Percentiles rank a stretch among this genome's conserved stretches.
phyloP scores from a whole-genome alignment of 2,888 invertebrate species.

The Amorpha juglandis region DNA sequence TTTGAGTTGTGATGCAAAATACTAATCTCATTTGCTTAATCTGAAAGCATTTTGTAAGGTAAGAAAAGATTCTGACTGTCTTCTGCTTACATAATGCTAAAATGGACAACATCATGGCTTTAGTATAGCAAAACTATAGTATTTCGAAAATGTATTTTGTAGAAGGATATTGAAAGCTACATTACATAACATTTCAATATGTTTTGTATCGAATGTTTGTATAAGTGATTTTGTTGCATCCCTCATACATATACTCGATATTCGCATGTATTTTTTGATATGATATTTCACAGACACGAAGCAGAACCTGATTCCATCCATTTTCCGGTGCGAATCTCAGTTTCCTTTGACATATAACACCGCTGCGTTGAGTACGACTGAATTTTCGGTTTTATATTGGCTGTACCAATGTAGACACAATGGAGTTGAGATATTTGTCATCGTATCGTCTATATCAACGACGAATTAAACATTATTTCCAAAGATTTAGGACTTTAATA shows the following conservation, averaged over 20 bases:
- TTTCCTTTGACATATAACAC: conserved; percentile 8
- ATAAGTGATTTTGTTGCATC: not conserved
- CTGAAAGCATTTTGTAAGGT: no score
- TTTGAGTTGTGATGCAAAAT: no score
- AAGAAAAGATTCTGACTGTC: no score
- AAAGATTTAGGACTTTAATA: no score
- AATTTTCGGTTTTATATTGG: not conserved
- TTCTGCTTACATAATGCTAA: no score
- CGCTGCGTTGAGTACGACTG: not conserved
- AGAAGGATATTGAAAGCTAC: not conserved
- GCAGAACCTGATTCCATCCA: not conserved
- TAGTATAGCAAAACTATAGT: not conserved
- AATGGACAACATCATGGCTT: no score
- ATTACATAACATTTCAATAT: not conserved
- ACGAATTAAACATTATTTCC: no score
- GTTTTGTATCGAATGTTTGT: conserved; percentile 1
- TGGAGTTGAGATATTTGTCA: no score
- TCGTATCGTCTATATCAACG: no score
- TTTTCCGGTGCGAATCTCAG: not conserved
- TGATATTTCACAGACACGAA: not conserved
- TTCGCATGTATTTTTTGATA: not conserved
- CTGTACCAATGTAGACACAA: no score
- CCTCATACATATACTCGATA: not conserved
- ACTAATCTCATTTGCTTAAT: no score
- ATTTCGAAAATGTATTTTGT: not conserved